phyloP scores from a whole-genome alignment of 2,797 vertebrate species.

The Balearica regulorum region DNA sequence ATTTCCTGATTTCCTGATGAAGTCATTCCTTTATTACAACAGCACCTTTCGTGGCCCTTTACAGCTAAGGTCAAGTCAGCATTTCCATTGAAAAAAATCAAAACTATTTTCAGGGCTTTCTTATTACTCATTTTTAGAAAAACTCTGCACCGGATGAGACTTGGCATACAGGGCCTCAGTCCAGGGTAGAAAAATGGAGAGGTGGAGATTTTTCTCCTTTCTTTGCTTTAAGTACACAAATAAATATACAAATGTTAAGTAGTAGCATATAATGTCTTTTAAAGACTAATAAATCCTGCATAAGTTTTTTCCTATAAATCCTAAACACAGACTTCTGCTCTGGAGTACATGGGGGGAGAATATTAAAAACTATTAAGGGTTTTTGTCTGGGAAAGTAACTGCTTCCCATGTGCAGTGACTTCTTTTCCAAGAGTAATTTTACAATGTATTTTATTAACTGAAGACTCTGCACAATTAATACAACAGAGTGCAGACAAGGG shows the following conservation, averaged over 20 bases:
- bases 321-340: conserved; percentile 1
- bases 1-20: conserved; percentile 81
- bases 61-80: conserved; percentile 65
- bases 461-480: not conserved
- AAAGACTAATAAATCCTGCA: conserved; percentile 31
- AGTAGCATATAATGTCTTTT: conserved; percentile 21
- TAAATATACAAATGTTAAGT: not conserved
- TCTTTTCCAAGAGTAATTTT: conserved; percentile 46
- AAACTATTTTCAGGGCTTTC: conserved; percentile 44
- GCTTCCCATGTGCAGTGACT: not conserved
- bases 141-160: conserved; percentile 12
- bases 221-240: not conserved
- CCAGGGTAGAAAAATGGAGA: not conserved
- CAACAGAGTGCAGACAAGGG: not conserved
- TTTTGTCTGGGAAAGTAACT: conserved; percentile 30
- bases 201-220: not conserved
- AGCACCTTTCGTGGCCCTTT: conserved; percentile 55
- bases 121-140: conserved; percentile 46
- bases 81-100: conserved; percentile 55
- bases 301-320: conserved; percentile 17
- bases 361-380: not conserved
- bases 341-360: not conserved
- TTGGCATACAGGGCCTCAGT: not conserved
- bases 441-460: conserved; percentile 1
- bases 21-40: conserved; percentile 73